Percentiles rank a stretch among this genome's conserved stretches.
Conservation (phyloP, 2,888 invertebrate species). For the Mylabris sibirica region DNA sequence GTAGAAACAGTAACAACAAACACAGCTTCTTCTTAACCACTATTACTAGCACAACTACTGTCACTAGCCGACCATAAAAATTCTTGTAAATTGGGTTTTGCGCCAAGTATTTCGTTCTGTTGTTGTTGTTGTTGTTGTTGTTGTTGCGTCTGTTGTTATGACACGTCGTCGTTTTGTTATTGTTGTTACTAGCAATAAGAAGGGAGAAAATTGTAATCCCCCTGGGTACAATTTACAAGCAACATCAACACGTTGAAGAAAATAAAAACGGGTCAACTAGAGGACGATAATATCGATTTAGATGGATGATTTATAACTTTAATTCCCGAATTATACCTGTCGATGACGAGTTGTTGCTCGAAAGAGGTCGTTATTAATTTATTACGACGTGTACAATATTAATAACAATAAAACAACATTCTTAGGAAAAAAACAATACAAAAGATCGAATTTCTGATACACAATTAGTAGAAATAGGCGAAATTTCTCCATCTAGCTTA, state of each 20-base stretch:
- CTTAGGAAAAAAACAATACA: neutral
- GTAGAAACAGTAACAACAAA: conserved; percentile 28
- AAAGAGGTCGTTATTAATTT: conserved; percentile 21
- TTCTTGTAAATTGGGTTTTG: conserved; percentile 44
- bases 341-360: neutral
- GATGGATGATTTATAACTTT: conserved; percentile 27
- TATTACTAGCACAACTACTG: conserved; percentile 20
- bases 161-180: conserved; percentile 23
- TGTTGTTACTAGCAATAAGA: neutral
- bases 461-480: no score
- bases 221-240: conserved; percentile 36
- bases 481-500: no score
- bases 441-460: no score
- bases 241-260: conserved; percentile 7
- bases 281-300: conserved; percentile 16
- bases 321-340: conserved; percentile 25
- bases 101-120: conserved; percentile 37
- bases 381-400: neutral
- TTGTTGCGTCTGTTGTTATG: conserved; percentile 28
- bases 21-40: conserved; percentile 21
- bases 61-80: conserved; percentile 38
- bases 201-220: conserved; percentile 38
- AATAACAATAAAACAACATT: neutral
- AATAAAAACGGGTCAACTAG: neutral
- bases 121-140: no score